Base-by-base conservation (phyloP, 2,888 invertebrate genomes). In the Agrochola litura region DNA sequence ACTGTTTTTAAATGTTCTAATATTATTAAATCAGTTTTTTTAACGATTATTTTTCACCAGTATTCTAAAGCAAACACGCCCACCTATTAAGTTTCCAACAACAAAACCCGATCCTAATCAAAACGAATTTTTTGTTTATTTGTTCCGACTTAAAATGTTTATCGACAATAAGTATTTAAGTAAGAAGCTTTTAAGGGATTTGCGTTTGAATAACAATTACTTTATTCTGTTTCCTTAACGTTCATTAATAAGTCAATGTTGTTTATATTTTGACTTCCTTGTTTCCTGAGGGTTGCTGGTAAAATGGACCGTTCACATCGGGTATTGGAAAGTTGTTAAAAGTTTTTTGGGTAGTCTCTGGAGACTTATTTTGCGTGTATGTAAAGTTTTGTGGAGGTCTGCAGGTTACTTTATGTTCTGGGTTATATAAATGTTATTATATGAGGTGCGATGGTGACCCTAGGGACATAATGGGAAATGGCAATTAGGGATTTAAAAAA, bases 131-230 rank as follows among this genome's bases (percentile, higher is more conserved):
- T 92, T 91, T 91, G 91, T 92, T 92, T 94, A 91, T 93, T 93
- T 93, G 82, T 90, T 90, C 78, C 79, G 78, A 86, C 85, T 90
- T 89, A 84, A 86, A 89, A 91, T 91, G 91, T 94, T 93, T 92
- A 91, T 91, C 90, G 89, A 89, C 89, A 91, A 43, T 79, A 86
- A 92, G 83, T 90, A 92, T 92, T 92, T 90, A 92, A 92, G 91
- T 91, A 89, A 92, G 81, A 93, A 94, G 93, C 94, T 93, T 94
- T 93, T 92, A 93, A 89, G 88, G 88, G 88, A 91, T 92, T 92
- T 89, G 79, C 79, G 89, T 89, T 89, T 82, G 81, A 93, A 94
- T 93, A 94, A 93, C 93, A 93, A 93, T 93, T 90, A 89, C 83
- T 90, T 41, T 89, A 89, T 89, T 88, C 85, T 82, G 88, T 86